A percentile compares a stretch with the other conserved stretches of the same genome.
Evolutionary conservation across 2,888 invertebrate genomes (phyloP).

Genomic region (Sesia bembeciformis): DNA sequence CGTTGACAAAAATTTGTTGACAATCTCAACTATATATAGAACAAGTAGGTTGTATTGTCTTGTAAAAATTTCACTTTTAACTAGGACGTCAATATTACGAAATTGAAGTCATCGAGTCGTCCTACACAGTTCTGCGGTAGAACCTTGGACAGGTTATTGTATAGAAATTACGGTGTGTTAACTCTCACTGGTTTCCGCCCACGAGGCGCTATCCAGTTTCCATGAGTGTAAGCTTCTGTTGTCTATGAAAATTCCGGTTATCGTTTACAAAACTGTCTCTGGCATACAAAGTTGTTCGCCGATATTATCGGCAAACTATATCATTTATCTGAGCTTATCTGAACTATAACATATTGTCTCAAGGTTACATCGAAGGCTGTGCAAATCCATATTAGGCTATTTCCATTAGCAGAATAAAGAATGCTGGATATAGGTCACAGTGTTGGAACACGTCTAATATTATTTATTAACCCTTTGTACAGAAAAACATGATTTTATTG

Average conservation of each 20-base stretch:
- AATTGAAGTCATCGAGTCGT: constrained; percentile 21
- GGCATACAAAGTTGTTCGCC: constrained; percentile 31
- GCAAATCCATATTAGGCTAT: too few relatives aligned
- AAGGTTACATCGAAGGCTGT: too few relatives aligned
- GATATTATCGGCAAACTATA: constrained; percentile 9
- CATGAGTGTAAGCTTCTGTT: constrained; percentile 20
- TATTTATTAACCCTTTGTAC: too few relatives aligned
- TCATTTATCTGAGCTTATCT: too few relatives aligned
- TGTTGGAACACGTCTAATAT: too few relatives aligned
- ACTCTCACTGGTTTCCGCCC: constrained; percentile 42
- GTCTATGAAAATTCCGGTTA: constrained; percentile 40
- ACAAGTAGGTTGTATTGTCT: too few relatives aligned
- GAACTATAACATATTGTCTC: too few relatives aligned
- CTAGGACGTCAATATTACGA: constrained; percentile 14
- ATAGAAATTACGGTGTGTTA: constrained; percentile 22
- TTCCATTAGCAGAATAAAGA: too few relatives aligned
- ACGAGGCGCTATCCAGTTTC: constrained; percentile 24
- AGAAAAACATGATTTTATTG: too few relatives aligned
- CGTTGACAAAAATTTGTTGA: too few relatives aligned
- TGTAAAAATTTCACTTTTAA: not conserved
- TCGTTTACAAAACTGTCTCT: constrained; percentile 17
- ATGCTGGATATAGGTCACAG: too few relatives aligned
- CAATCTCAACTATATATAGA: too few relatives aligned
- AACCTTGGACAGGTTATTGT: constrained; percentile 37
- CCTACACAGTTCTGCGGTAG: constrained; percentile 33